Percentiles rank a stretch among this genome's conserved stretches.
These are phyloP conservation scores for Cydia strobilella DNA, from an alignment of 1,140 invertebrate genomes.

Conservation along the genomic window DNA sequence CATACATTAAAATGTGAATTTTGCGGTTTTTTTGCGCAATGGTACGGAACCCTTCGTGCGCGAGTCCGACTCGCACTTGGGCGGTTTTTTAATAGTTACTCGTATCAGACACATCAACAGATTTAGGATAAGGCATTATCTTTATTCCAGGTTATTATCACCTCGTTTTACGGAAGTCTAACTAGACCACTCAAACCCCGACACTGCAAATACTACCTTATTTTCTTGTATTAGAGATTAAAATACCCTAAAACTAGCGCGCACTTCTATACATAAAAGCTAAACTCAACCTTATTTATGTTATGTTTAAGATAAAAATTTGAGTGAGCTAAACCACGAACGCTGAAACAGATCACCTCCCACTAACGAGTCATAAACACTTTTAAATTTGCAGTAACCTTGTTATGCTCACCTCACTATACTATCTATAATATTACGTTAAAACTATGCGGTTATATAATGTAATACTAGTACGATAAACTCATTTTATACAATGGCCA, in stretches of 20 bases:
- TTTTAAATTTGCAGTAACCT: constrained; percentile 3
- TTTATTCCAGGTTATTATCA: not conserved
- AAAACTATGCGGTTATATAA: not conserved
- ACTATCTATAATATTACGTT: not conserved
- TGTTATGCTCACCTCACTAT: not conserved
- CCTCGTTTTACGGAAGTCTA: not conserved
- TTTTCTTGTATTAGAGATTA: not conserved
- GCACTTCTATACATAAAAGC: not conserved
- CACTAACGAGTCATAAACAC: not conserved
- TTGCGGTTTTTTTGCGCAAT: too few species aligned
- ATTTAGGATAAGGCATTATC: not conserved
- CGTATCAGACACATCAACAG: not conserved
- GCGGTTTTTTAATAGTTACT: too few species aligned
- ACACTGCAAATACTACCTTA: not conserved
- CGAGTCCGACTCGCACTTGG: too few species aligned
- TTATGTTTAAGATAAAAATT: not conserved
- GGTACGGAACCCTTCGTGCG: too few species aligned
- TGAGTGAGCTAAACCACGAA: not conserved
- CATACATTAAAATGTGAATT: too few species aligned
- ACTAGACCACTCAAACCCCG: not conserved
- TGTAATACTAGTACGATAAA: not conserved
- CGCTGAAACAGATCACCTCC: not conserved
- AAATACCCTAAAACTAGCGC: not conserved
- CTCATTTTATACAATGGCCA: not conserved
- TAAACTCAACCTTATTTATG: not conserved